A percentile compares a stretch with the other conserved stretches of the same genome.
phyloP scores from a whole-genome alignment of 2,888 invertebrate species.

The Agrotis ipsilon region DNA sequence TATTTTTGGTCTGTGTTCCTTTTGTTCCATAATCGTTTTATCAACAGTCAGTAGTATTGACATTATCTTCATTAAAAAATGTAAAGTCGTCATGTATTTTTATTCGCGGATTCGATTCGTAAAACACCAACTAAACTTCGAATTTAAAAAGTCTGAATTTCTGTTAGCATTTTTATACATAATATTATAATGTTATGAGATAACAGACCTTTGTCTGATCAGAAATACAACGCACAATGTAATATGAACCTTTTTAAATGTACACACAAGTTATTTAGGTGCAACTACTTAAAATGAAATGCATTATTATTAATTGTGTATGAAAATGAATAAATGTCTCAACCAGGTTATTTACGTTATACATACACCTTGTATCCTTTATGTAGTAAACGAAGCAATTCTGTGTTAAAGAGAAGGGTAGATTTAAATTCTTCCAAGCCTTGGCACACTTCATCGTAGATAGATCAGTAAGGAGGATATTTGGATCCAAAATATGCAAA shows the following conservation, averaged over 20 bases:
- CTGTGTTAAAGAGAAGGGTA: constrained; percentile 37
- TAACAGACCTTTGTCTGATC: not conserved
- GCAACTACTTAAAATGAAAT: constrained; percentile 29
- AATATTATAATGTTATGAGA: too few relatives aligned
- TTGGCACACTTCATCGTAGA: not conserved
- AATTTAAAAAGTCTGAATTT: too few relatives aligned
- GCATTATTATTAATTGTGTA: constrained; percentile 18
- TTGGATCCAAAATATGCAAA: not conserved
- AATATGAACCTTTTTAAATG: not conserved
- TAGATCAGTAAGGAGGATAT: not conserved
- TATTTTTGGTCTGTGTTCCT: too few relatives aligned
- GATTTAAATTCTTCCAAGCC: not conserved
- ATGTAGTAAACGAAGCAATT: constrained; percentile 38
- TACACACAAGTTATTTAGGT: constrained; percentile 2
- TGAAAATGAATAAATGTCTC: constrained; percentile 25
- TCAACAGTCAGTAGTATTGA: too few relatives aligned
- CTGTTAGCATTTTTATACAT: too few relatives aligned
- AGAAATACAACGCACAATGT: not conserved
- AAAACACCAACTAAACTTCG: too few relatives aligned
- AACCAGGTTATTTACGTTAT: constrained; percentile 28
- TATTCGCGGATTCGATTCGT: too few relatives aligned
- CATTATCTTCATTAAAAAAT: too few relatives aligned
- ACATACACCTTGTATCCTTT: constrained; percentile 53
- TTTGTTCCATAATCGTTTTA: too few relatives aligned
- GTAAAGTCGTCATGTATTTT: too few relatives aligned